Base-by-base conservation (phyloP, 2,113 vertebrate species). In the Vulpes ferrilata region DNA sequence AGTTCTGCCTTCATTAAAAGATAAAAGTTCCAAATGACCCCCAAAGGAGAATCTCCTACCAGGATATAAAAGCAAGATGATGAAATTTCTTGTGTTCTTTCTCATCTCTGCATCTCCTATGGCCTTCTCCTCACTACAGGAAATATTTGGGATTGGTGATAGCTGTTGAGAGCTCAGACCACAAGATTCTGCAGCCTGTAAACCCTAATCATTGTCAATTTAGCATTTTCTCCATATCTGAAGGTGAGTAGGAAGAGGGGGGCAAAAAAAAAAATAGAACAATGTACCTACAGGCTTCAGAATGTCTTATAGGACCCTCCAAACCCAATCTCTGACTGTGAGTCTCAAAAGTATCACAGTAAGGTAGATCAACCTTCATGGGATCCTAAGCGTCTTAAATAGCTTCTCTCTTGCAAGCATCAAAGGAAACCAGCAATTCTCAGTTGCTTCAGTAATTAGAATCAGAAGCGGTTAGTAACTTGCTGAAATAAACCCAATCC, bases 401-500 rank as follows among this genome's bases (percentile, higher is more conserved):
- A 67, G 35, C 35, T 95, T 95, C 57, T 93, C 15, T 91, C 43
- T 92, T 51, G 38, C 81, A 96, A 65, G 65, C 74, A 57, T 93
- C 88, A 96, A 81, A 92, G 91, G 76, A 97, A 97, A 94, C 64
- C 59, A 73, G 64, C 23, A 1, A 53, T 89, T 90, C 85, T 96
- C 90, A 48, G 81, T 43, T 81, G 19, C 87, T 96, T 92, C 38
- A 80, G 43, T 80, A 80, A 48, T 85, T 92, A 32, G 17, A 93
- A 84, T 93, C 86, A 71, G 95, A 87, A 88, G 94, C 17, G 6
- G 90, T 95, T 93, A 92, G 76, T 78, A 89, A 76, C 81, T 59
- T 78, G 85, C n/a, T 93, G 62, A 93, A 92, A 80, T 69, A 88
- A 96, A 95, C 20, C 53, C 32, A 90, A 32, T 51, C n/a, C 16